Percentiles rank a stretch among this genome's conserved stretches.
These are phyloP conservation scores for Halocaridina rubra DNA, from an alignment of 2,888 invertebrate genomes.

Conservation along the genomic window DNA sequence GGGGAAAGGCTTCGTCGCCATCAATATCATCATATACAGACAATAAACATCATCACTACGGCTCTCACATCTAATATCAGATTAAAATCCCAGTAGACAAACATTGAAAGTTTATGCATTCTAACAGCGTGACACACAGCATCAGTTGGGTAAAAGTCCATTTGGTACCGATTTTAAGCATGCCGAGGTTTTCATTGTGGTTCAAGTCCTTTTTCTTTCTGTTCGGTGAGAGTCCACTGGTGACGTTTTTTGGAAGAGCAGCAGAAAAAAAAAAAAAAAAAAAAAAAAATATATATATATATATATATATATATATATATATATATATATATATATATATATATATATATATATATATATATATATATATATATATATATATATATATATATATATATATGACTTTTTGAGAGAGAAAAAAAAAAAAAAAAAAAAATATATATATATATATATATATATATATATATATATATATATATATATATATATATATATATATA, in stretches of 20 bases:
- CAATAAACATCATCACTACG: neutral
- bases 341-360: slow-evolving; percentile 15
- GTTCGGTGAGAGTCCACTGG: too few relatives aligned
- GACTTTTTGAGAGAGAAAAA: neutral
- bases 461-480: neutral
- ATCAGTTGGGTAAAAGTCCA: too few relatives aligned
- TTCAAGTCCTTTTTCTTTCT: too few relatives aligned
- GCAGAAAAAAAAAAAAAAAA: neutral
- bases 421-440: neutral
- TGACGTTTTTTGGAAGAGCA: neutral
- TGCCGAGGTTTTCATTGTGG: too few relatives aligned
- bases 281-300: neutral
- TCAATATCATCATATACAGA: neutral
- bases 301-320: slow-evolving; percentile 21
- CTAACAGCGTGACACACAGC: too few relatives aligned
- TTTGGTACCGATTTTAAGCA: too few relatives aligned
- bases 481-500: neutral
- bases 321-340: neutral
- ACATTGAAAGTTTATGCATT: too few relatives aligned
- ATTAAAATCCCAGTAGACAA: too few relatives aligned
- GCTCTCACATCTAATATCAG: neutral
- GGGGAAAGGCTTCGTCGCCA: too few relatives aligned
- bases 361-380: neutral
- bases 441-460: slow-evolving; percentile 7
- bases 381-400: neutral